These are phyloP conservation scores for Ochotona curzoniae DNA, from an alignment of 2,113 vertebrate species.

Conservation along the genomic window DNA sequence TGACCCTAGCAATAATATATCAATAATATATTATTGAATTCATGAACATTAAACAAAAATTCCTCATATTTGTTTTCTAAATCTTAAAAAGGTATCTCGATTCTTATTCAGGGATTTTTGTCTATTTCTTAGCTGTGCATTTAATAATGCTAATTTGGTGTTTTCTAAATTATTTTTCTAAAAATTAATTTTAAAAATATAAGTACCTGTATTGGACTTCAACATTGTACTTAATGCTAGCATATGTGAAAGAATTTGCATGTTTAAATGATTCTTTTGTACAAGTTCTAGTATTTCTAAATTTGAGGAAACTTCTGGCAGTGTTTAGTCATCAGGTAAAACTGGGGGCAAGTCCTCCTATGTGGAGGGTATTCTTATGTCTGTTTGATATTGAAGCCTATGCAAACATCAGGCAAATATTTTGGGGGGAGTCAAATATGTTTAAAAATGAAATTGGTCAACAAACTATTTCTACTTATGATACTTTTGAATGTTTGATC, in stretches of 20 bases:
- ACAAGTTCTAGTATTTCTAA: conserved; percentile 30
- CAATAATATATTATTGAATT: neutral
- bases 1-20: neutral
- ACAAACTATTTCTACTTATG: conserved; percentile 10
- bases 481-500: conserved; percentile 34
- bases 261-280: neutral
- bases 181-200: neutral
- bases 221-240: neutral
- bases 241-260: neutral
- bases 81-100: neutral
- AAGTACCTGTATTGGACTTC: neutral
- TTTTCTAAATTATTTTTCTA: conserved; percentile 16
- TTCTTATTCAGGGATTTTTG: neutral
- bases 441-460: conserved; percentile 23
- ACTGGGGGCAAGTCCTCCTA: conserved; percentile 2
- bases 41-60: neutral
- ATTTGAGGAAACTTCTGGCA: neutral
- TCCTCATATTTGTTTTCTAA: neutral
- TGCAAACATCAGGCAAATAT: conserved; percentile 41
- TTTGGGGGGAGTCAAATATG: neutral
- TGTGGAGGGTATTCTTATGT: neutral
- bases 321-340: neutral
- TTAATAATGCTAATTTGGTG: neutral
- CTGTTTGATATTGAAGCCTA: neutral
- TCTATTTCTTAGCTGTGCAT: neutral